Percentiles rank a stretch among this genome's conserved stretches.
These are phyloP conservation scores for Macquaria ambigua DNA, from an alignment of 2,113 vertebrate genomes.

Conservation along the genomic window DNA sequence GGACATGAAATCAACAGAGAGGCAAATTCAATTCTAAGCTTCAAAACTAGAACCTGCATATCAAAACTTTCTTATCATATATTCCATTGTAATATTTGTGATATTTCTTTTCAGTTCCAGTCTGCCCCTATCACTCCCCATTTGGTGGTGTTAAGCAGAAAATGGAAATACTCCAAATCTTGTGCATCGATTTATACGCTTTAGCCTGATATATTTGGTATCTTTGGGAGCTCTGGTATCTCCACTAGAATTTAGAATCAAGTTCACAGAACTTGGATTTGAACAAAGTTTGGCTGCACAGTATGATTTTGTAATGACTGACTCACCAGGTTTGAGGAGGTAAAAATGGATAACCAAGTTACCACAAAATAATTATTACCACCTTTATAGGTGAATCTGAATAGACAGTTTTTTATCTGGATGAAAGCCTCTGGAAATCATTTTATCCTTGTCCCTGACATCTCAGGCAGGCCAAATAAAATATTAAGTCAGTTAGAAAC, in stretches of 20 bases:
- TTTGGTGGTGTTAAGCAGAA: neutral
- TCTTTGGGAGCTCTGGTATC: neutral
- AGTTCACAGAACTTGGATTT: neutral
- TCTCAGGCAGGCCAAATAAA: constrained; percentile 16
- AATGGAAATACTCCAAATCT: neutral
- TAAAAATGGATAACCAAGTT: neutral
- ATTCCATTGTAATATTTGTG: no score
- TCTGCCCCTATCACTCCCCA: no score
- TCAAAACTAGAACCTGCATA: no score
- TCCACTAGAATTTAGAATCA: neutral
- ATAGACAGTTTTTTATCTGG: neutral
- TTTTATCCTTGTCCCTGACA: constrained; percentile 8
- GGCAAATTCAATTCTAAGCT: no score
- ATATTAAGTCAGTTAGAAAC: constrained; percentile 24
- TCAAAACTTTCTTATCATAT: no score
- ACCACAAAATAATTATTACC: neutral
- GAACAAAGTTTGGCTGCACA: neutral
- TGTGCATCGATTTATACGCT: neutral
- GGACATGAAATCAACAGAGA: no score
- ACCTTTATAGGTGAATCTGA: neutral
- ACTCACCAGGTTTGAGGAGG: neutral
- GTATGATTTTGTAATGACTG: neutral
- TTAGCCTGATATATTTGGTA: neutral
- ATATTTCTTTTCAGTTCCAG: no score
- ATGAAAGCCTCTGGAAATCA: neutral